Percentiles rank a stretch among this genome's conserved stretches.
Conservation (phyloP, 2,113 vertebrate species). For the Pomatostomus ruficeps region DNA sequence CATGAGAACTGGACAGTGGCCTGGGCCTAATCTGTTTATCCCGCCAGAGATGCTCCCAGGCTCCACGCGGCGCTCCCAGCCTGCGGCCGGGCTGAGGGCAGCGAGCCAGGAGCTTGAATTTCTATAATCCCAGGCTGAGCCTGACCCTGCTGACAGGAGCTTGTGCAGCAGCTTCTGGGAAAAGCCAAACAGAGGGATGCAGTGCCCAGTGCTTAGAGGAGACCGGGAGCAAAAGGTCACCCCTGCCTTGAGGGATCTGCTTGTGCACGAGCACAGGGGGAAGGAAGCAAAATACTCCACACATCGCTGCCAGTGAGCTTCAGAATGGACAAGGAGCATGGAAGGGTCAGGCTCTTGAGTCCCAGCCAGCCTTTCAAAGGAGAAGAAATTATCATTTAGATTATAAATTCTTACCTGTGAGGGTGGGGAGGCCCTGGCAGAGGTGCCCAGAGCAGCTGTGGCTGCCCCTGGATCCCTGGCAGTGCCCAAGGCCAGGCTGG, state of each 20-base stretch:
- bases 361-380: background rate
- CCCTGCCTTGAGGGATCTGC: background rate
- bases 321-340: background rate
- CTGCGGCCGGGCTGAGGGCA: background rate
- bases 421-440: background rate
- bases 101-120: background rate
- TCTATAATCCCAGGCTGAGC: slow-evolving; percentile 14
- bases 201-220: background rate
- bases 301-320: background rate
- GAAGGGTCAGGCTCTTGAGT: background rate
- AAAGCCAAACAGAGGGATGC: background rate
- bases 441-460: background rate
- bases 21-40: slow-evolving; percentile 63
- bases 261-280: background rate
- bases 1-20: slow-evolving; percentile 60
- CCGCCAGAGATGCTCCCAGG: background rate
- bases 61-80: fast-evolving
- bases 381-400: background rate
- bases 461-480: background rate
- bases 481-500: background rate
- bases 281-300: background rate
- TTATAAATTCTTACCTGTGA: background rate
- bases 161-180: slow-evolving; percentile 2
- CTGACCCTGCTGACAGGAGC: slow-evolving; percentile 39
- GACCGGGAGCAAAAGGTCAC: background rate